Percentiles rank a stretch among this genome's conserved stretches.
Conservation (phyloP, 2,113 vertebrate genomes). For the Collichthys lucidus region DNA sequence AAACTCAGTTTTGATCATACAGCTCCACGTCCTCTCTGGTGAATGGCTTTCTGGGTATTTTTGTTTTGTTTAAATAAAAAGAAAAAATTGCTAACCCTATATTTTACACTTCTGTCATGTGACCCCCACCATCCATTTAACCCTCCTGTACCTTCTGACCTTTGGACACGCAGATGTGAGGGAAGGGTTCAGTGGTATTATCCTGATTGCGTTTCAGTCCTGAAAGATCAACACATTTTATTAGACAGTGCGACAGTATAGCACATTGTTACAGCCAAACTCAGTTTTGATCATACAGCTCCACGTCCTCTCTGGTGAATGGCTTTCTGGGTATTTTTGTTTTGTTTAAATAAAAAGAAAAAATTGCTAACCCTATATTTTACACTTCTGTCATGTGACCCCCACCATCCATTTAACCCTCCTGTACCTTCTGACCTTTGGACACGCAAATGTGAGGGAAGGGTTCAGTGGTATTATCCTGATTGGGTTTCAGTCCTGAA, state of each 20-base stretch:
- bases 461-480: constrained; percentile 16
- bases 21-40: neutral
- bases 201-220: constrained; percentile 39
- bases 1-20: neutral
- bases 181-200: constrained; percentile 5
- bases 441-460: neutral
- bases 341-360: neutral
- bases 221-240: constrained; percentile 21
- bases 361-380: neutral
- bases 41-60: neutral
- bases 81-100: neutral
- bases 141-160: neutral
- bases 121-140: neutral
- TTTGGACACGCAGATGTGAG: neutral
- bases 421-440: neutral
- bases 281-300: neutral
- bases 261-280: neutral
- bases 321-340: neutral
- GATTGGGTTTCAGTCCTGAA: constrained; percentile 42
- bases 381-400: neutral
- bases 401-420: neutral
- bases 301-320: neutral
- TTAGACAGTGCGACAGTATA: neutral
- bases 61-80: too few relatives aligned
- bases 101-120: neutral